A percentile compares a stretch with the other conserved stretches of the same genome.
phyloP scores from a whole-genome alignment of 2,797 vertebrate genomes.

The Hemitrygon akajei region DNA sequence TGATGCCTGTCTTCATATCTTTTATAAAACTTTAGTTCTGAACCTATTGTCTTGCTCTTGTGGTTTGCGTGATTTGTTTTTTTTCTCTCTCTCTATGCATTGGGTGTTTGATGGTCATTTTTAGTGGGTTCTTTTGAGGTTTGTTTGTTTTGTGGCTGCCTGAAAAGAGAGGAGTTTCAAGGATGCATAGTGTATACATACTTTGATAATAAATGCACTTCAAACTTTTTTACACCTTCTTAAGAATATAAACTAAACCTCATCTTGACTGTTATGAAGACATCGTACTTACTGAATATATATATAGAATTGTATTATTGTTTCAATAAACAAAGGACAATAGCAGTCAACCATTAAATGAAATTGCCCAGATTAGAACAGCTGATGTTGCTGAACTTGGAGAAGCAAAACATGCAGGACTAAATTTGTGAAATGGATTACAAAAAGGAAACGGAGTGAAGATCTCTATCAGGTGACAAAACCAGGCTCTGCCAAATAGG shows the following conservation, averaged over 20 bases:
- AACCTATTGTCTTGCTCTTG: no score
- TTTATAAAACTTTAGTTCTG: no score
- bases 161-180: no score
- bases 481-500: background rate
- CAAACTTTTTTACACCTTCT: background rate
- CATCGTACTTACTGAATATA: background rate
- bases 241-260: background rate
- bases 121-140: no score
- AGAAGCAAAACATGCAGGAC: background rate
- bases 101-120: no score
- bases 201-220: no score
- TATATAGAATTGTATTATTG: background rate
- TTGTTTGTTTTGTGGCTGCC: no score
- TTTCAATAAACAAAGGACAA: background rate
- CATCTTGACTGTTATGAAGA: background rate
- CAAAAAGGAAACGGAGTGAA: background rate
- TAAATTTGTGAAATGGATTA: background rate
- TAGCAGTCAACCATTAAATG: background rate
- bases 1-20: no score
- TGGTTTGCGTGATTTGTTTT: no score
- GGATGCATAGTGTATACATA: no score
- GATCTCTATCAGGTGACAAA: background rate
- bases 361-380: background rate
- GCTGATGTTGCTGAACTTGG: background rate
- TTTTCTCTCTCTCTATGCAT: no score